Conservation (phyloP, 2,797 vertebrate genomes). For the Vipera ursinii region DNA sequence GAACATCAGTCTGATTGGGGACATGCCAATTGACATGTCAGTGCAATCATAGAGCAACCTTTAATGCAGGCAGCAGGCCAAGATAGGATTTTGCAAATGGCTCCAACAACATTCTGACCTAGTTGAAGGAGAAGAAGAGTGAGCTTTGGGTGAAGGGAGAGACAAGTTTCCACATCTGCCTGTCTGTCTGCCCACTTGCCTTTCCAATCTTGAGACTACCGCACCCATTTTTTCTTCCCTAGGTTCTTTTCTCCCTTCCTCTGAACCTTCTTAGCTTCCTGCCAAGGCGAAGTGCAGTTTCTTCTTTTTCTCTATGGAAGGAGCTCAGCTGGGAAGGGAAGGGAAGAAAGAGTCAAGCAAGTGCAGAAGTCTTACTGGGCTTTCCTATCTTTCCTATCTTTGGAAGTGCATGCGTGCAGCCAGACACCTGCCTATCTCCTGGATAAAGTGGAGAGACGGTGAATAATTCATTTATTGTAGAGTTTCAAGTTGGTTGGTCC, state of each 20-base stretch:
- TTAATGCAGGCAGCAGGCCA: not conserved
- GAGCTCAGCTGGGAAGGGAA: not conserved
- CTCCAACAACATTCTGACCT: not conserved
- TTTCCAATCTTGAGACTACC: no score
- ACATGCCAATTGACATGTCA: not conserved
- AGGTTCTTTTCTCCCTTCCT: not conserved
- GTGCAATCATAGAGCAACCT: not conserved
- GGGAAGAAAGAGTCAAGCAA: not conserved
- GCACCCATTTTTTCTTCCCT: not conserved
- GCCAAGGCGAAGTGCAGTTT: not conserved
- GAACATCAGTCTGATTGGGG: not conserved
- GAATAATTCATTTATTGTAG: not conserved
- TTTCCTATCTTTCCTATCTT: not conserved
- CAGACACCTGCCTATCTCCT: no score
- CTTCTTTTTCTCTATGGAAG: not conserved
- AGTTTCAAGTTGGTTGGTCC: not conserved
- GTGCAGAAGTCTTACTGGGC: not conserved
- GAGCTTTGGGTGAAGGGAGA: not conserved
- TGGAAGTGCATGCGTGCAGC: not conserved
- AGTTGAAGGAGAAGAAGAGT: not conserved
- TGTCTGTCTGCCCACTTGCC: not conserved
- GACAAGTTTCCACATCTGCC: not conserved
- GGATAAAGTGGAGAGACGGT: not conserved
- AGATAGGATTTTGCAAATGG: not conserved
- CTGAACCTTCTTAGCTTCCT: slow-evolving; percentile 2